These are phyloP conservation scores for Gymnocypris eckloni DNA, from an alignment of 2,797 vertebrate species.

Conservation along the genomic window DNA sequence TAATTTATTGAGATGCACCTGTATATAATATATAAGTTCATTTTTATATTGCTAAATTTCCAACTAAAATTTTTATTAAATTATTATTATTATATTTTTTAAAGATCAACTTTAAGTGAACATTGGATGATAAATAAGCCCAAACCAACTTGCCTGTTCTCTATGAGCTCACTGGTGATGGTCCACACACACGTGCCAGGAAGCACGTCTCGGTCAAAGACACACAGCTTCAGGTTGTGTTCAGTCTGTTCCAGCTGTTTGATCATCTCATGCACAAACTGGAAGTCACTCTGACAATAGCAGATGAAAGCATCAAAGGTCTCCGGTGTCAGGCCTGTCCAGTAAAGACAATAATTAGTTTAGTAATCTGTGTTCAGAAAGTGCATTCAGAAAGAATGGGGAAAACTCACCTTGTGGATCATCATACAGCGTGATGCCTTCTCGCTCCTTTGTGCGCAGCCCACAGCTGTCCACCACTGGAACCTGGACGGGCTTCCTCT, in stretches of 20 bases:
- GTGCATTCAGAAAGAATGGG: not conserved
- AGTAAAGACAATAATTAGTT: not conserved
- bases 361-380: not conserved
- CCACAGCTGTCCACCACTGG: conserved; percentile 88
- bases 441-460: conserved; percentile 71
- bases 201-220: conserved; percentile 94
- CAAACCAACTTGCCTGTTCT: conserved; percentile 80
- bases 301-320: conserved; percentile 97
- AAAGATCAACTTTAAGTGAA: not conserved
- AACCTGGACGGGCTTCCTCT: conserved; percentile 87
- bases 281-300: conserved; percentile 91
- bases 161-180: conserved; percentile 95
- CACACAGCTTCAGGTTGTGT: conserved; percentile 90
- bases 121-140: not conserved
- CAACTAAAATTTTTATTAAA: not conserved
- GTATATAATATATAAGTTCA: too few relatives aligned
- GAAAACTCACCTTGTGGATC: conserved; percentile 77
- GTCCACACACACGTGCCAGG: conserved; percentile 95
- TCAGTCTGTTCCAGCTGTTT: conserved; percentile 89
- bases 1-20: too few relatives aligned
- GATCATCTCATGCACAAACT: conserved; percentile 96
- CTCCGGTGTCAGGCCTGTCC: conserved; percentile 82
- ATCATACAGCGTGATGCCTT: conserved; percentile 84
- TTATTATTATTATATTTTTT: not conserved
- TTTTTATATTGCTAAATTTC: not conserved